Evolutionary conservation across 2,888 invertebrate genomes (phyloP).

Genomic region (Quadroppia sp.): DNA sequence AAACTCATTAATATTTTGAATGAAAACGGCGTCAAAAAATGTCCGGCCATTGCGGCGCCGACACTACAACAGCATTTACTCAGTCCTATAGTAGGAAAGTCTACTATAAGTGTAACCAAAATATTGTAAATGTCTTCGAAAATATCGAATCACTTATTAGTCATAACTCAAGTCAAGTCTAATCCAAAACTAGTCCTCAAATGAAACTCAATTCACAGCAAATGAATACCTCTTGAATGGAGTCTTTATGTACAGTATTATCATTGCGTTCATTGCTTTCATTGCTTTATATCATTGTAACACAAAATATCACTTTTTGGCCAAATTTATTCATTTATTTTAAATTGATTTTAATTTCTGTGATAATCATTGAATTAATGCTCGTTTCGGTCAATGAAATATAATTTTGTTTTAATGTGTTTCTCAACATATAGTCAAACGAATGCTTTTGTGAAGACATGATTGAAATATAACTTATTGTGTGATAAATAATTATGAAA

Average conservation of each 20-base stretch:
- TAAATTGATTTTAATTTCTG: constrained; percentile 18
- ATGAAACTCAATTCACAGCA: constrained; percentile 1
- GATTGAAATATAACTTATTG: too few relatives aligned
- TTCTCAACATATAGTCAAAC: too few relatives aligned
- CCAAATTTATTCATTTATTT: background rate
- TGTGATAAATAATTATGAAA: too few relatives aligned
- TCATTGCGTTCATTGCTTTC: background rate
- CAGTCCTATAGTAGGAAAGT: constrained; percentile 39
- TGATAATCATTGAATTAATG: constrained; percentile 15
- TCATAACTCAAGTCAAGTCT: constrained; percentile 2
- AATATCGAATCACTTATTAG: background rate
- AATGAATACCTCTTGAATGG: background rate
- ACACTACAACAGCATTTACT: constrained; percentile 43
- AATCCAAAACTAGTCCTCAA: constrained; percentile 7
- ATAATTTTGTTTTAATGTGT: background rate
- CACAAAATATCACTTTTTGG: background rate
- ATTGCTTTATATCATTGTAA: background rate
- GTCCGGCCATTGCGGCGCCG: constrained; percentile 41
- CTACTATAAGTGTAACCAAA: constrained; percentile 31
- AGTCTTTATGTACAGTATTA: constrained; percentile 25
- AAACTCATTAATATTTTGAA: background rate
- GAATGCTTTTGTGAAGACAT: too few relatives aligned
- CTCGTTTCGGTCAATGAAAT: background rate
- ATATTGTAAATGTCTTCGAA: background rate
- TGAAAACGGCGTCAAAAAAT: background rate